Conservation (phyloP, 2,113 vertebrate species). For the Corvus hawaiiensis region DNA sequence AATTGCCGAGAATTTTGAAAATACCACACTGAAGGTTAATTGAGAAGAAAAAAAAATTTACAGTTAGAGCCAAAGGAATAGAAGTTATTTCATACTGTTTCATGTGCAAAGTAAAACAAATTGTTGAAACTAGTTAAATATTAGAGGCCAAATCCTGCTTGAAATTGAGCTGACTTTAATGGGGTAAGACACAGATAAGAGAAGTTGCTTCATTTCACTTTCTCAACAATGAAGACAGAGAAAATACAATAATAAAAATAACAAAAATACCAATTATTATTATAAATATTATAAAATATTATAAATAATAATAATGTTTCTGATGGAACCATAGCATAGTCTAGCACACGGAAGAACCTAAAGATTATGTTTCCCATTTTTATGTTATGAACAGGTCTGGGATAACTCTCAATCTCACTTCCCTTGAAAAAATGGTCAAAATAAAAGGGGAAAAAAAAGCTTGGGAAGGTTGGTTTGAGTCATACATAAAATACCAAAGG, state of each 20-base stretch:
- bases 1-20: not conserved
- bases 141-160: not conserved
- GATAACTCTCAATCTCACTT: not conserved
- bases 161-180: not conserved
- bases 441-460: accelerated
- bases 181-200: not conserved
- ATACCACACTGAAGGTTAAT: not conserved
- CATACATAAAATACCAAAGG: not conserved
- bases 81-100: not conserved
- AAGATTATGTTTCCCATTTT: not conserved
- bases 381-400: not conserved
- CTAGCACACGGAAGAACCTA: not conserved
- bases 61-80: not conserved
- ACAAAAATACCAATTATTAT: not conserved
- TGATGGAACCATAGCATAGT: not conserved
- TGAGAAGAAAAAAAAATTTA: not conserved
- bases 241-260: not conserved
- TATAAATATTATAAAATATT: not conserved
- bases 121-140: not conserved
- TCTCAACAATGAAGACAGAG: not conserved
- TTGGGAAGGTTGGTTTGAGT: not conserved
- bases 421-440: not conserved
- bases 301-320: not conserved
- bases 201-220: not conserved
- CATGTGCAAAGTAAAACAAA: not conserved